These are phyloP conservation scores for Leptoteleia sp. DNA, from an alignment of 1,140 invertebrate genomes.

Conservation along the genomic window DNA sequence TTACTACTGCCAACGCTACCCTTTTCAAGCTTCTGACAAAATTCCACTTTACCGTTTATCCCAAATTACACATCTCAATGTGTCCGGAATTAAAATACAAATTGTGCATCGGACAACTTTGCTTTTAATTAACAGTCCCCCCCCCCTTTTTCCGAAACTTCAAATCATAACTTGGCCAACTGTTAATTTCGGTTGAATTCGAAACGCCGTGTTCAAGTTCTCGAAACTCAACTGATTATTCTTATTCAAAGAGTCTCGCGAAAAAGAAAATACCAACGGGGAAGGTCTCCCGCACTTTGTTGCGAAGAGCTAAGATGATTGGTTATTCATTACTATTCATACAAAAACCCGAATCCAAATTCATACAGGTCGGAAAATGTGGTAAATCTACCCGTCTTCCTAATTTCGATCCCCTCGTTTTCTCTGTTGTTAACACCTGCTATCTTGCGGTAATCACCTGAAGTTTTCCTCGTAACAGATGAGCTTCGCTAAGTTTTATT, in stretches of 20 bases:
- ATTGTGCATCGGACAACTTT: no score
- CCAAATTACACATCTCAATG: conserved; percentile 18
- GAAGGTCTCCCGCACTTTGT: no score
- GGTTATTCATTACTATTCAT: no score
- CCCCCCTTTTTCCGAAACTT: no score
- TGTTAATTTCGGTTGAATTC: no score
- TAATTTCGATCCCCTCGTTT: conserved; percentile 55
- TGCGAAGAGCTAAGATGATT: no score
- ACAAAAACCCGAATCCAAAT: conserved; percentile 19
- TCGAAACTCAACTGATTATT: no score
- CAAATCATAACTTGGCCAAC: not conserved
- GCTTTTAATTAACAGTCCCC: no score
- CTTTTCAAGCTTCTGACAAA: conserved; percentile 53
- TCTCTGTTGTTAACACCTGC: conserved; percentile 57
- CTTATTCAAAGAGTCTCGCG: no score
- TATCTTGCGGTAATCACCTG: conserved; percentile 58
- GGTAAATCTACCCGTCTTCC: conserved; percentile 36
- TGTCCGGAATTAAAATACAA: conserved; percentile 35
- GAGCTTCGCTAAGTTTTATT: conserved; percentile 53
- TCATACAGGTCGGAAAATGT: conserved; percentile 32
- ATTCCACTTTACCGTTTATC: conserved; percentile 34
- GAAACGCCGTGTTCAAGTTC: no score
- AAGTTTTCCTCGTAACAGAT: conserved; percentile 58
- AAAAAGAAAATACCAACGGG: no score
- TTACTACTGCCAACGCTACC: conserved; percentile 54